Base-by-base conservation (phyloP, 2,888 invertebrate species). In the Adelognathus sp. region DNA sequence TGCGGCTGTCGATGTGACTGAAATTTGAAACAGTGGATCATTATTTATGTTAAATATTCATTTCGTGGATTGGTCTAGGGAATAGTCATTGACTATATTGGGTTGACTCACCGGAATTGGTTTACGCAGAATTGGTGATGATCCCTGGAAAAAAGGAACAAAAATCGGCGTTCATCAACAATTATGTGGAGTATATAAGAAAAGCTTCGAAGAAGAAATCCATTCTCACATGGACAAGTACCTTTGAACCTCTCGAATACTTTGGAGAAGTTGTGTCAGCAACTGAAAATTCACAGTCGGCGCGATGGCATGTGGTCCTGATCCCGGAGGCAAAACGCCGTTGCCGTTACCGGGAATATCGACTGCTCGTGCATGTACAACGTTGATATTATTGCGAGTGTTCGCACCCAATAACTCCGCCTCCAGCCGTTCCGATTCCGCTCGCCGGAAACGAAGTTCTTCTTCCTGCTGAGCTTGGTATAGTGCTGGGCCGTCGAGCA, bases 91-190 rank as follows among this genome's bases (percentile, higher is more conserved):
- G n/a, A 39, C 16, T 31, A 39, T 9, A 61, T n/a, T n/a, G n/a
- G 3, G 3, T 4, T 5, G n/a, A 41, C 41, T 5, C 14, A 14
- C 41, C 41, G 41, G 16, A 41, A 61, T 61, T 61, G 39, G 18
- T 39, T 61, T 1, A 36, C 39, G 39, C 61, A 61, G 44, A 39
- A 61, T 21, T 36, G 24, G 39, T 61, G 61, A 61, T 61, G 61
- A 18, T 36, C 61, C 39, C 61, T 61, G 61, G 14, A 61, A 21
- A 61, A 44, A 29, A 44, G 33, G 9, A 27, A 54, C n/a, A n/a
- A n/a, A 16, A 5, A 41, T 14, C 5, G 41, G 14, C 14, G 41
- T 41, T 41, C n/a, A 7, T 11, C n/a, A 36, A 36, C n/a, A 11
- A 36, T 36, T 36, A 36, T 11, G 0, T n/a, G 36, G n/a, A 36